Evolutionary conservation across 2,888 invertebrate species (phyloP), one percentile per base, ranked within the genome.

Genomic region (Lasioglossum oenotherae): DNA sequence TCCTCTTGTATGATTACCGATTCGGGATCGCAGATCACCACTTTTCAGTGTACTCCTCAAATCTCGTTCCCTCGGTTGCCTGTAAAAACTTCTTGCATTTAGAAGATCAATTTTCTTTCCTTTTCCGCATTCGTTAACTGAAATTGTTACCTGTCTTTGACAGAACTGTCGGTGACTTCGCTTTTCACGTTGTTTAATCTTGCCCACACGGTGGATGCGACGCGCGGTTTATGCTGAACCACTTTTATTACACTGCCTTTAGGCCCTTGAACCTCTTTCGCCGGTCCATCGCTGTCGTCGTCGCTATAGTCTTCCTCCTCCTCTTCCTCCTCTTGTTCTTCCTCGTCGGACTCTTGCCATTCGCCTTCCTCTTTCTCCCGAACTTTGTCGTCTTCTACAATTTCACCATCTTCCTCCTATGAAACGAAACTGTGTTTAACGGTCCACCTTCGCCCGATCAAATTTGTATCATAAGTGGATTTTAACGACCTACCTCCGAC

Each of bases 251-350:
- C 95, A 91, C 96, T 95, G 46, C 95, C 95, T 87, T 93, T 93
- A 44, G 94, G 93, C 16, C 94, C 94, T 91, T 96, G 96, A 60
- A 96, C 93, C 94, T 96, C 97, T 87, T 97, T 96, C 93, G 97
- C 97, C 94, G 93, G 92, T 75, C 92, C 80, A 69, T 93, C 92
- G 46, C 92, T 93, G 31, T 91, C 92, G n/a, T 92, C 88, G 71
- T 93, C 92, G 31, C 91, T 93, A 8, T 91, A 92, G 16, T 92
- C 87, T 27, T 92, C 91, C 0, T 90, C 88, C n/a, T 92, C 89
- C 4, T 86, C 88, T 19, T 89, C 91, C 8, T 88, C 89, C 27
- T 89, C 90, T 6, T 87, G 86, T n/a, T 89, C 89, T 6, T 90
- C 89, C 67, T 86, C 91, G 5, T 89, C 89, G 46, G 92, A 90